Evolutionary conservation across 2,113 vertebrate species (phyloP).

Genomic region (Panthera leo): DNA sequence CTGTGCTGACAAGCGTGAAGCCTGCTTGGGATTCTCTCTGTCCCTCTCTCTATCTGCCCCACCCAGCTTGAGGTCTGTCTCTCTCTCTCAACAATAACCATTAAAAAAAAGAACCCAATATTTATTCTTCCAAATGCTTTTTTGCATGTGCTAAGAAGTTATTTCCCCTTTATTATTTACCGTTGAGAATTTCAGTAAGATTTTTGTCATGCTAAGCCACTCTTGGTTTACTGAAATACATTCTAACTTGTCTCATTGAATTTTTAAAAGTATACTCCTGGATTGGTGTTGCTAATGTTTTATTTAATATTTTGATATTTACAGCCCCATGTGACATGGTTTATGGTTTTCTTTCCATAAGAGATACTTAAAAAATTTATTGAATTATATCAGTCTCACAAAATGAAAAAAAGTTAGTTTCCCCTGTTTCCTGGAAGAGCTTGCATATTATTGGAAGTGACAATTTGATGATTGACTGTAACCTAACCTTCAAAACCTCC

Average conservation of each 20-base stretch:
- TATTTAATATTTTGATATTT: not conserved
- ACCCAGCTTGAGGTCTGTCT: no score
- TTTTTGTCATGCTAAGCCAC: not conserved
- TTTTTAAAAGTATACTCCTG: not conserved
- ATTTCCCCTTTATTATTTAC: not conserved
- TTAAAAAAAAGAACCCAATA: not conserved
- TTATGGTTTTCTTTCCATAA: not conserved
- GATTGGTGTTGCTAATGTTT: not conserved
- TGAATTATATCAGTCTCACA: not conserved
- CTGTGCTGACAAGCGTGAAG: no score
- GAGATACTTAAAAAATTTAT: not conserved
- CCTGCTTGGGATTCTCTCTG: no score
- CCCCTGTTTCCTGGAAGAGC: not conserved
- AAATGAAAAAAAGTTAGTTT: not conserved
- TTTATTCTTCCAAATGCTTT: not conserved
- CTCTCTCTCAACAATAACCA: no score
- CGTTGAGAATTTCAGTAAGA: not conserved
- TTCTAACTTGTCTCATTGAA: not conserved
- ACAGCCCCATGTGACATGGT: not conserved
- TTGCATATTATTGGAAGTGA: not conserved
- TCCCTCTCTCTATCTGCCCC: no score
- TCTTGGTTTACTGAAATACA: not conserved
- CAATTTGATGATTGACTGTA: not conserved
- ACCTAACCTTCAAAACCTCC: not conserved
- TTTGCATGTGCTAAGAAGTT: not conserved